These are phyloP conservation scores for Limenitis camilla DNA, from an alignment of 2,888 invertebrate genomes.

Conservation along the genomic window DNA sequence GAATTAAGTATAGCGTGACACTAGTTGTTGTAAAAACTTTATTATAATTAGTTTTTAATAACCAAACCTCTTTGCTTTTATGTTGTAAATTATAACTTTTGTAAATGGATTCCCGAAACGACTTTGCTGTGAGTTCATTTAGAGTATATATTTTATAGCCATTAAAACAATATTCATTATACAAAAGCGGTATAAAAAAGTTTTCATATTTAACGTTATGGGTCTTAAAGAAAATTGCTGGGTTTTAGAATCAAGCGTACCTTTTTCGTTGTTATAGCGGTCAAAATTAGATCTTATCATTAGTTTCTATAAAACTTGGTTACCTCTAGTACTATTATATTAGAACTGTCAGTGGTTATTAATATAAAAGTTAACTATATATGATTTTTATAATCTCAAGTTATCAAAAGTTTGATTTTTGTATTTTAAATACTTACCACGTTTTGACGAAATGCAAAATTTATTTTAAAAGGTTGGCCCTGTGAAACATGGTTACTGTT, in stretches of 20 bases:
- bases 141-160: conserved; percentile 23
- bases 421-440: too few relatives aligned
- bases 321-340: conserved; percentile 2
- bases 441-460: too few relatives aligned
- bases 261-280: conserved; percentile 18
- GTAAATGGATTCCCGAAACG: conserved; percentile 24
- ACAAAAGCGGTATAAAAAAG: conserved; percentile 26
- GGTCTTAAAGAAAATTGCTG: conserved; percentile 22
- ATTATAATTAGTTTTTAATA: conserved; percentile 7
- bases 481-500: too few relatives aligned
- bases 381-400: neutral
- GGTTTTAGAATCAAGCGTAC: conserved; percentile 20
- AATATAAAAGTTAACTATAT: neutral
- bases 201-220: conserved; percentile 24
- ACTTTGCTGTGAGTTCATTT: conserved; percentile 20
- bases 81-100: conserved; percentile 21
- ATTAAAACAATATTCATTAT: conserved; percentile 30
- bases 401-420: too few relatives aligned
- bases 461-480: too few relatives aligned
- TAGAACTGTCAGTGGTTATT: neutral
- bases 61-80: conserved; percentile 17
- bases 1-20: neutral
- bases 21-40: conserved; percentile 1
- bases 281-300: conserved; percentile 15
- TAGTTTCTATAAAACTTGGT: conserved; percentile 15